phyloP scores from a whole-genome alignment of 2,113 vertebrate genomes.

The Cariama cristata region DNA sequence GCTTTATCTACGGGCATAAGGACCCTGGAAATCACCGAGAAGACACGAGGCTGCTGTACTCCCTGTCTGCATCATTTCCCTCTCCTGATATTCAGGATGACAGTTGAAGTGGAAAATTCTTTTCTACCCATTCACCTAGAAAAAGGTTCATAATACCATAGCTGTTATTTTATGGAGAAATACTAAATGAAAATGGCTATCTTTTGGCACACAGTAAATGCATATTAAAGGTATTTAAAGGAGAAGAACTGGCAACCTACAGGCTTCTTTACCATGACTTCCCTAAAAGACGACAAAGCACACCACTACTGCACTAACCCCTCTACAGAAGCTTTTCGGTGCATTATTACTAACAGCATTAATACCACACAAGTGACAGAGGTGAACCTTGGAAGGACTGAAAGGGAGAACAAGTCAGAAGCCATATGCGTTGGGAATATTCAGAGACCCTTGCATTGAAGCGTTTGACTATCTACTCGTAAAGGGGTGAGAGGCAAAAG shows the following conservation, averaged over 20 bases:
- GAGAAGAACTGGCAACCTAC: not conserved
- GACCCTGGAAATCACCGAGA: not conserved
- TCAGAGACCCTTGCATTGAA: not conserved
- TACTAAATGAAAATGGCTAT: not conserved
- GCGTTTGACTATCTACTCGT: not conserved
- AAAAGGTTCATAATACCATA: not conserved
- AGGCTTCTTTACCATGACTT: not conserved
- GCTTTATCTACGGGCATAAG: accelerated
- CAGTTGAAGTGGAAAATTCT: not conserved
- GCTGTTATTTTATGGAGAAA: not conserved
- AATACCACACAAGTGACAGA: not conserved
- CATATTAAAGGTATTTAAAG: not conserved
- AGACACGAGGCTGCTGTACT: not conserved
- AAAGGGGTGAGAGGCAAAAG: not conserved
- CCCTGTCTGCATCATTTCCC: not conserved
- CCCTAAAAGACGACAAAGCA: not conserved
- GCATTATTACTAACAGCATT: accelerated
- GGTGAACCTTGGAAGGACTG: not conserved
- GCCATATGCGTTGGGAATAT: not conserved
- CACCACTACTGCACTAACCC: not conserved
- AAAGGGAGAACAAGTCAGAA: not conserved
- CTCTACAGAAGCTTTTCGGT: not conserved
- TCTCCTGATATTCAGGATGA: not conserved
- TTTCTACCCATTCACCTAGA: not conserved
- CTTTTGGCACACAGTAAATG: not conserved